Evolutionary conservation across 2,113 vertebrate genomes (phyloP).

Genomic region (Egretta garzetta): DNA sequence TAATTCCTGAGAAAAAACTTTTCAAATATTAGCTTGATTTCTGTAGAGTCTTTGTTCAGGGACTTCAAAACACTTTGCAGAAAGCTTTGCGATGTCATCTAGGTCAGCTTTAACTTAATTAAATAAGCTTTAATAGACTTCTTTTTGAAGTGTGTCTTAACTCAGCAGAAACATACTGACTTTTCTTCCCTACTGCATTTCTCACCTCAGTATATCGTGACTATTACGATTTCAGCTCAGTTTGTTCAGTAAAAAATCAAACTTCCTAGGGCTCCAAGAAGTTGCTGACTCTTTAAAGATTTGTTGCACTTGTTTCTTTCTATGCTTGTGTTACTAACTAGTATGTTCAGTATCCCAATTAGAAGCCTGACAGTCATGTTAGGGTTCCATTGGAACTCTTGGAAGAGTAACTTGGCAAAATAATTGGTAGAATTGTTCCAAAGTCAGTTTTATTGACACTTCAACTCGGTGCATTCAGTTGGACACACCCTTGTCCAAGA

Average conservation of each 20-base stretch:
- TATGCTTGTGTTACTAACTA: background rate
- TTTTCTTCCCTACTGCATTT: background rate
- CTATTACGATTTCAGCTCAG: background rate
- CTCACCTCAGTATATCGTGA: background rate
- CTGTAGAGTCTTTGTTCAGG: background rate
- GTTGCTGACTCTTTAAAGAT: background rate
- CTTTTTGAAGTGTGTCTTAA: background rate
- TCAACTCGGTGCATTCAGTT: background rate
- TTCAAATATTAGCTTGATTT: background rate
- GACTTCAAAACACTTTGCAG: background rate
- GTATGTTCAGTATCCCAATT: background rate
- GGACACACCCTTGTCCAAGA: background rate
- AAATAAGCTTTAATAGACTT: background rate
- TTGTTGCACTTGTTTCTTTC: background rate
- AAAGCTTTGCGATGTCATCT: background rate
- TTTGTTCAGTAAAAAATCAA: background rate
- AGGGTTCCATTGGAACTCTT: background rate
- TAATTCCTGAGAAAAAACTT: background rate
- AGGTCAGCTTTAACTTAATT: background rate
- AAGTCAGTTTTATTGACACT: background rate
- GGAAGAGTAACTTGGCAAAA: background rate
- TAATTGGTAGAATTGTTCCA: background rate
- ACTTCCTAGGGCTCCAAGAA: background rate
- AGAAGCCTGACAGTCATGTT: background rate
- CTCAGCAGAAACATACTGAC: background rate